Evolutionary conservation across 1,140 invertebrate genomes (phyloP), one percentile per base, ranked within the genome.

Genomic region (Platorchestia sp.): DNA sequence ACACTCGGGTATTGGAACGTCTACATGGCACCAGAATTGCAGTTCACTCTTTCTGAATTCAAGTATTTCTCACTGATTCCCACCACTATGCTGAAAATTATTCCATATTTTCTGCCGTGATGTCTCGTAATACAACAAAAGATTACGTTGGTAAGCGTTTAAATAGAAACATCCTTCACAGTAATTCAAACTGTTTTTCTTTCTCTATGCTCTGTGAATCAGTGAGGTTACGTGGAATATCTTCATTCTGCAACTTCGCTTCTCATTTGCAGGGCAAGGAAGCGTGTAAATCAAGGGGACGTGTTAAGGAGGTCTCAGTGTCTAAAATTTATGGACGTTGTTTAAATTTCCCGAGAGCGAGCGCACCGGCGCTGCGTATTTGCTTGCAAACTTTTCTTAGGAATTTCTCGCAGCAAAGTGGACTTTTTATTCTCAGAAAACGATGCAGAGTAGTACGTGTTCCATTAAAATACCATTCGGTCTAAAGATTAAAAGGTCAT

Each of bases 261-360:
- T 75, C 27, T 75, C 14, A 75, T 75, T 75, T 75, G 59, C 59
- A 75, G 27, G 59, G 27, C 14, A 75, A 75, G 27, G 27, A 75
- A 36, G 59, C 10, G 59, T 75, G 59, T 75, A 75, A 75, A 75
- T 75, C 59, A 75, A 75, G 59, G 59, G 59, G 59, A 75, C 59
- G 59, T 75, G 59, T 14, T 44, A 89, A 44, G 27, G 87, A 89
- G 87, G 87, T 44, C 43, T 44, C 87, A 7, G 91, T 40, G 91
- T 40, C 45, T 19, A 16, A 6, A 93, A 93, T 93, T 93, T 93
- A 93, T 10, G 44, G 91, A 40, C 43, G 44, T 93, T 47, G 91
- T 47, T 93, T 93, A 93, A 93, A 93, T 93, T 93, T 93, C 45
- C 44, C 10, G 91, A 45, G 91, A 44, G 91, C 91, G 91, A 36